Base-by-base conservation (phyloP, 2,888 invertebrate species). In the Dyspetes luteomarginatus region DNA sequence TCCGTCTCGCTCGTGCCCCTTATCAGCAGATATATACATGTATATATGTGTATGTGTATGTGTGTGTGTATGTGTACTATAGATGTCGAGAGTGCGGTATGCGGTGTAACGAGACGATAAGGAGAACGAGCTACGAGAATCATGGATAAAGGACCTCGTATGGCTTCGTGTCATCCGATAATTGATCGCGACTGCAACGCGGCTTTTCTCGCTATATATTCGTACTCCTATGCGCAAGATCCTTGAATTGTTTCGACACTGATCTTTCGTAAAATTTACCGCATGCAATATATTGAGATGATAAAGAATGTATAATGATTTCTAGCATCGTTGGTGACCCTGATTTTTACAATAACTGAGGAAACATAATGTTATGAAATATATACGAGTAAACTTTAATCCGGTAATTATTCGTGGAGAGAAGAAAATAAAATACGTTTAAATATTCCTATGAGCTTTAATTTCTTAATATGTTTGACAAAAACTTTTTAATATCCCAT, bases 51-150 rank as follows among this genome's bases (percentile, higher is more conserved):
- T 24, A 45, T 45, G 62, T 45, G 24, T 19, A 43, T 9, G 45
- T 12, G 7, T 9, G 55, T 30, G 48, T 28, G 43, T 56, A 43
- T 69, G 15, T 48, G 48, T 15, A 17, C 17, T 36, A n/a, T n/a
- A 36, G 36, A 12, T 36, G 36, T 36, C 36, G 36, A 36, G 36
- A 36, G 36, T 36, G 36, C 36, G 36, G 50, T 43, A 73, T 24
- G 72, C 50, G 48, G 72, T 77, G 81, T 81, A 77, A 77, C 81
- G 76, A 77, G 73, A 72, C 76, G 81, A 81, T 81, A 76, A 81
- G 81, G 76, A 77, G 43, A 30, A 77, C 55, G 68, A 43, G 68
- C 71, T 55, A 48, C 28, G 62, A 36, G 56, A 68, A 55, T 56
- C 45, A 19, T 22, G 48, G 55, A 78, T 79, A 79, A 75, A 79